Evolutionary conservation across 2,888 invertebrate species (phyloP), one percentile per base, ranked within the genome.

Genomic region (Nomada lathburiana): DNA sequence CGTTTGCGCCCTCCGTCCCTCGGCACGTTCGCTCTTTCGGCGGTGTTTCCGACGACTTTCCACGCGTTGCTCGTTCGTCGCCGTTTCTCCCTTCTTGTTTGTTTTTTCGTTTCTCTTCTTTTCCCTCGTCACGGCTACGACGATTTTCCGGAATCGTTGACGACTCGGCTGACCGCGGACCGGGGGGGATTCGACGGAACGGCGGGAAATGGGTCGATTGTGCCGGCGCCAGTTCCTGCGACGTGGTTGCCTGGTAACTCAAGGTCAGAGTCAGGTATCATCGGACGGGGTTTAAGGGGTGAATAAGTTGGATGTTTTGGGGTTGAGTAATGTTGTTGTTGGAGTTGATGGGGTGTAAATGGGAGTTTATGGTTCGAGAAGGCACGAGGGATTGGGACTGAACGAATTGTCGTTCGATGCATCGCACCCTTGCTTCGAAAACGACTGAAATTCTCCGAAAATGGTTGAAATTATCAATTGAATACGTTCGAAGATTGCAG

Each of bases 1-100:
- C 64, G 57, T 29, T 29, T 26, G 18, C 55, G 10, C 20, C 20
- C 23, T 44, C 57, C 78, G 73, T 78, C 63, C 47, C 53, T 52
- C 59, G 71, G 16, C 26, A 50, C 55, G 60, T 71, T 42, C 59
- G 50, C 36, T 7, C 36, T 7, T 36, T 36, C 36, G 9, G 0
- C 7, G 47, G 42, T 47, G 23, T 60, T 47, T 74, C 57, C 42
- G n/a, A 3, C 36, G 59, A 20, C 59, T 74, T 26, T 42, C 20
- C 57, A 16, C 20, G 50, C 44, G 16, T 16, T 53, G 10, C 18
- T 13, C 23, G 18, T n/a, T 52, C 53, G 16, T 18, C n/a, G 52
- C 9, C 23, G n/a, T 64, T 65, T 29, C 29, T 0, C 36, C 7
- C 7, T 36, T 36, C 5, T 7, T 36, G 0, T 1, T 36, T 7